These are phyloP conservation scores for Cataglyphis livida DNA, from an alignment of 2,888 invertebrate species.

Conservation along the genomic window DNA sequence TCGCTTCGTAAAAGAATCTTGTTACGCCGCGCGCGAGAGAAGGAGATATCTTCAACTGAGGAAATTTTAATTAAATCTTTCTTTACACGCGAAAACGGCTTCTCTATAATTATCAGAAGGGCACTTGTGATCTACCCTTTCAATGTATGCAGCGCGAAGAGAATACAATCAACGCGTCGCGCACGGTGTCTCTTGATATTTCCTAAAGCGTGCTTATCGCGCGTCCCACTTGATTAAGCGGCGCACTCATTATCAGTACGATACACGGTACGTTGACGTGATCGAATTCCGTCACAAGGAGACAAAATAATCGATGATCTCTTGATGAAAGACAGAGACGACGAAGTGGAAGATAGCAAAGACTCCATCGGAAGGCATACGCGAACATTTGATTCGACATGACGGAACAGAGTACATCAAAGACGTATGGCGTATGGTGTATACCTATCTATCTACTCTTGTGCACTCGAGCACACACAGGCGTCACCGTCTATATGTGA, in stretches of 20 bases:
- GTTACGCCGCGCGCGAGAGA: constrained; percentile 24
- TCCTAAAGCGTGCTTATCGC: constrained; percentile 24
- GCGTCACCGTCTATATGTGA: constrained; percentile 32
- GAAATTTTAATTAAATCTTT: constrained; percentile 49
- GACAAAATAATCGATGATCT: neutral
- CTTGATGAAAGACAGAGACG: neutral
- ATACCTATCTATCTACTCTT: neutral
- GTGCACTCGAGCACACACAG: constrained; percentile 24
- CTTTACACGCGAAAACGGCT: neutral
- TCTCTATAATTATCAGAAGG: constrained; percentile 41
- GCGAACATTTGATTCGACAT: constrained; percentile 33
- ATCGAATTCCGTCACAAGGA: neutral
- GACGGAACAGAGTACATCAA: constrained; percentile 34
- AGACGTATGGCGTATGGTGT: constrained; percentile 20
- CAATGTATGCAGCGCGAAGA: constrained; percentile 24
- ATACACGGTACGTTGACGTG: neutral
- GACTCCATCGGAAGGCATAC: neutral
- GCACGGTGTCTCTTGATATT: constrained; percentile 6
- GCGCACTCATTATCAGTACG: too few relatives aligned
- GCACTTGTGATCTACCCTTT: constrained; percentile 25
- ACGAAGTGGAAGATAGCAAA: neutral
- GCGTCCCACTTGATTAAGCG: constrained; percentile 10
- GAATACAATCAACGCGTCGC: constrained; percentile 13
- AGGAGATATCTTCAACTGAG: neutral
- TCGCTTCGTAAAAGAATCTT: constrained; percentile 15